Evolutionary conservation across 2,888 invertebrate genomes (phyloP), one percentile per base, ranked within the genome.

Genomic region (Odontocerum albicorne): DNA sequence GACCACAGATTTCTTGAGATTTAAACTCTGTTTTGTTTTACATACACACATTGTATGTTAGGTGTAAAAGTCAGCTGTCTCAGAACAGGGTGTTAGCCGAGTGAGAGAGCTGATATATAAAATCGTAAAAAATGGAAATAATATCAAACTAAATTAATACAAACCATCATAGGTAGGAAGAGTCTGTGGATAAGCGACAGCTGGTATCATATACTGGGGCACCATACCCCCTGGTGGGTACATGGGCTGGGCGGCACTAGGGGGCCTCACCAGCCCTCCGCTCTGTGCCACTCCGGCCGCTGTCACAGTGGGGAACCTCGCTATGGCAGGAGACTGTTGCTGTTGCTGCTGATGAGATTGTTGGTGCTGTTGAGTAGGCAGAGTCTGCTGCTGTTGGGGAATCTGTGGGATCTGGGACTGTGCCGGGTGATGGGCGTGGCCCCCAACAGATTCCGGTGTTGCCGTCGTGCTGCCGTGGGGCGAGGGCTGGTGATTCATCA

Each of bases 81-180:
- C n/a, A n/a, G n/a, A n/a, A n/a, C n/a, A n/a, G n/a, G n/a, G n/a
- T n/a, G n/a, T n/a, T n/a, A n/a, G n/a, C n/a, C n/a, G n/a, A n/a
- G n/a, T n/a, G n/a, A n/a, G n/a, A n/a, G n/a, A n/a, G n/a, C n/a
- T n/a, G n/a, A n/a, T n/a, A n/a, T n/a, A n/a, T n/a, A n/a, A n/a
- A n/a, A n/a, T n/a, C n/a, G n/a, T n/a, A n/a, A n/a, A n/a, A n/a
- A n/a, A n/a, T n/a, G n/a, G n/a, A n/a, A n/a, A n/a, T n/a, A n/a
- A n/a, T n/a, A n/a, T n/a, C n/a, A n/a, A n/a, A n/a, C n/a, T n/a
- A n/a, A n/a, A n/a, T n/a, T 10, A 32, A 10, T 8, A 33, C 22
- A 38, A 21, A 60, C 60, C 60, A 43, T 60, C 60, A 31, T 60
- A 60, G 7, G 57, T 53, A 12, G 60, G 60, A 22, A 60, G 36